These are phyloP conservation scores for Cuculus canorus DNA, from an alignment of 2,797 vertebrate genomes.

Conservation along the genomic window DNA sequence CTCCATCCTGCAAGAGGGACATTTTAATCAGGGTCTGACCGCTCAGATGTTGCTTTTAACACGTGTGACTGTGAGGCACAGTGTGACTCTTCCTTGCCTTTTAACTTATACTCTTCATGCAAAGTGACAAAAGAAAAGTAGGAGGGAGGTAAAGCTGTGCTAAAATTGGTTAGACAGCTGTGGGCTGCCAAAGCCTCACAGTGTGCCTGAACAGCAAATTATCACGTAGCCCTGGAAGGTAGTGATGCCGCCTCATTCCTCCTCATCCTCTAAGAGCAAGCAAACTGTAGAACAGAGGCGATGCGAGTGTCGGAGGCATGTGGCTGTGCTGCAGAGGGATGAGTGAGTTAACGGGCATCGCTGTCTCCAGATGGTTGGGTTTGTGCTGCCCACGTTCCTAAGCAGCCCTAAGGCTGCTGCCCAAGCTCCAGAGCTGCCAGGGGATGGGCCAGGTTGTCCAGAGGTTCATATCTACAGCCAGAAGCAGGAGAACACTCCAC, in stretches of 20 bases:
- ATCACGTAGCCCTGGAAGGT: not conserved
- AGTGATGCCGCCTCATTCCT: not conserved
- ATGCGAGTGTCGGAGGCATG: accelerated
- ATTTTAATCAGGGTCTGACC: not conserved
- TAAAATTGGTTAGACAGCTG: not conserved
- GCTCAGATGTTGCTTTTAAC: not conserved
- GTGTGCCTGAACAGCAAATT: not conserved
- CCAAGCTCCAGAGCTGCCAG: not conserved
- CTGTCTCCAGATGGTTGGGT: not conserved
- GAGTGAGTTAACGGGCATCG: not conserved
- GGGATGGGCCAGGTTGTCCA: too few relatives aligned
- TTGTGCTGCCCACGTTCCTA: not conserved
- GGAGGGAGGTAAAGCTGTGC: not conserved
- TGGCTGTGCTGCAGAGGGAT: not conserved
- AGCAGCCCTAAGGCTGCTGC: not conserved
- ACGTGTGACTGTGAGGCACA: not conserved
- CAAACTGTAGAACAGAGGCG: accelerated
- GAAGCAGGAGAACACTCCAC: not conserved
- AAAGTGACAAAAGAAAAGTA: not conserved
- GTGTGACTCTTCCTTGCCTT: not conserved
- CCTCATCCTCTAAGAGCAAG: not conserved
- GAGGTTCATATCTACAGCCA: not conserved
- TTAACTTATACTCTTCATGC: not conserved
- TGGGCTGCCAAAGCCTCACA: not conserved
- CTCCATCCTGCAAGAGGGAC: accelerated